Base-by-base conservation (phyloP, 2,113 vertebrate species). In the Picathartes gymnocephalus region DNA sequence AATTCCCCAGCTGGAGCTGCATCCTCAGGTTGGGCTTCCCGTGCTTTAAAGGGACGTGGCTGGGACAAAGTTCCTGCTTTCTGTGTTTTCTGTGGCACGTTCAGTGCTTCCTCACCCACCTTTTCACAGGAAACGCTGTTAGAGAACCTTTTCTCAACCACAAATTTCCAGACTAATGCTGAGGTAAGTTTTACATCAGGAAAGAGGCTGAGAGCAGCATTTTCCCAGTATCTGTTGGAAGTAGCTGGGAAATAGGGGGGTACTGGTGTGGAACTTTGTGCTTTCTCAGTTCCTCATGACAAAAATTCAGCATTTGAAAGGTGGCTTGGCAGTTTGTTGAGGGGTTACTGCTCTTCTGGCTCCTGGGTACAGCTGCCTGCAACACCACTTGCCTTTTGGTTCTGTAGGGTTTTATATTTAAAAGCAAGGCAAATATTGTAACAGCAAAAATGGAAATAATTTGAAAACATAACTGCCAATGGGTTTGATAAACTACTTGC, bases 401-500 rank as follows among this genome's bases (percentile, higher is more conserved):
- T 39, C 71, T 45, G 18, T 13, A 69, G 51, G 17, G 44, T 68
- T 69, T 72, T 72, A 42, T 58, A 21, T 58, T 81, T 62, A 66
- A 85, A 57, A 89, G 69, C 16, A 72, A 53, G 58, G 39, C 25
- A 66, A 86, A 73, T 77, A 83, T 74, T 95, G 80, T 53, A 90
- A 68, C 33, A 37, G 24, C 17, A 50, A 82, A 93, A 90, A 61
- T 48, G 4, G 60, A 93, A 93, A 87, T 77, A 10, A 85, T 83
- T 86, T 64, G 58, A 90, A 92, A 94, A 78, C 12, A 3, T 28
- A 74, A 33, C 71, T 73, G 58, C 73, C 71, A 62, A 33, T 58
- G 85, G 44, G 44, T 58, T 94, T 88, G 94, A 96, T 86, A 83
- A 95, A 96, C 20, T 96, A 42, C 82, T 96, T 95, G 71, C 66